A percentile compares a stretch with the other conserved stretches of the same genome.
Conservation (phyloP, 2,888 invertebrate genomes). For the Temnothorax unifasciatus region DNA sequence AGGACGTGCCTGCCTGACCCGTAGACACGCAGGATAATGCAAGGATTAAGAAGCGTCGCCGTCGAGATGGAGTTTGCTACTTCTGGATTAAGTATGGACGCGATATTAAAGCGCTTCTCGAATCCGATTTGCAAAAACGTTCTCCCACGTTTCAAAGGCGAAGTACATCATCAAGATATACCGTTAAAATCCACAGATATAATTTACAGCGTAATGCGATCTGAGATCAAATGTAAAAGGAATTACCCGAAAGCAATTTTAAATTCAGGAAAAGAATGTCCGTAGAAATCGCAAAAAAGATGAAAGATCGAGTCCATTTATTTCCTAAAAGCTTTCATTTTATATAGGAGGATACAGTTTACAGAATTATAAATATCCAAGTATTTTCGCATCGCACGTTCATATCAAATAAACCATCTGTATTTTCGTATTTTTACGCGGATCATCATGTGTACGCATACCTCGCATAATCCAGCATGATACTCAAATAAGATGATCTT, state of each 20-base stretch:
- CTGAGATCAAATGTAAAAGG: background rate
- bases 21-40: conserved; percentile 70
- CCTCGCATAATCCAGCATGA: conserved; percentile 30
- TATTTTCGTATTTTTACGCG: conserved; percentile 35
- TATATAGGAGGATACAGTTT: background rate
- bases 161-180: background rate
- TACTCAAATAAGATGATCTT: conserved; percentile 62
- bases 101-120: conserved; percentile 42
- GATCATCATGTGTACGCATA: conserved; percentile 21
- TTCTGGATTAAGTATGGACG: conserved; percentile 60
- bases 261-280: conserved; percentile 1
- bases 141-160: conserved; percentile 7
- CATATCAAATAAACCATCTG: conserved; percentile 19
- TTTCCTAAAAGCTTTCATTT: background rate
- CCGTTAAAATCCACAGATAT: background rate
- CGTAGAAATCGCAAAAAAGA: background rate
- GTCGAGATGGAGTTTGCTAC: conserved; percentile 50
- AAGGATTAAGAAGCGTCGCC: conserved; percentile 64
- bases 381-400: background rate
- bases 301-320: background rate
- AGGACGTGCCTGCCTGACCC: conserved; percentile 63
- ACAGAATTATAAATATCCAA: conserved; percentile 14
- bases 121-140: conserved; percentile 45
- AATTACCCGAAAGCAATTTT: background rate
- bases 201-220: conserved; percentile 19